Percentiles rank a stretch among this genome's conserved stretches.
Evolutionary conservation across 2,797 vertebrate genomes (phyloP).

Genomic region (Tenualosa ilisha): DNA sequence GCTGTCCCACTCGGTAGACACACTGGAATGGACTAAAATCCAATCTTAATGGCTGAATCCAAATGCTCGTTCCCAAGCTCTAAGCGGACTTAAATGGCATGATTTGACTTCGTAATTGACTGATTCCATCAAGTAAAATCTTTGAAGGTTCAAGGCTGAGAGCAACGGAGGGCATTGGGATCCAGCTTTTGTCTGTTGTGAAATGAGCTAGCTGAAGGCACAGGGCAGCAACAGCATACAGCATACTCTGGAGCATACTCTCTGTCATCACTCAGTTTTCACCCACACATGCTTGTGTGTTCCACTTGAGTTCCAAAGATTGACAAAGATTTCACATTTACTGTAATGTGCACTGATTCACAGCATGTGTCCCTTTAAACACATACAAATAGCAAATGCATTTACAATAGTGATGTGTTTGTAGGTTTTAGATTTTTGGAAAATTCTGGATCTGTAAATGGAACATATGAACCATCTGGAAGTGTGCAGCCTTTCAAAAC

Average conservation of each 20-base stretch:
- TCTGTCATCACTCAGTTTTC: too few species aligned
- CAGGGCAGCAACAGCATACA: too few species aligned
- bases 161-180: too few species aligned
- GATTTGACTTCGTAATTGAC: too few species aligned
- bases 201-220: background rate
- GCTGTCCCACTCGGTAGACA: background rate
- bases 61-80: too few species aligned
- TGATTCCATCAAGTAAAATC: too few species aligned
- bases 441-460: too few species aligned
- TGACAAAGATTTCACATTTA: background rate
- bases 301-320: background rate
- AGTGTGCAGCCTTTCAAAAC: too few species aligned
- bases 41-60: too few species aligned
- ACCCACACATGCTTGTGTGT: background rate
- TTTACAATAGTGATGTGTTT: background rate
- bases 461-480: too few species aligned
- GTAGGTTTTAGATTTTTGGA: background rate
- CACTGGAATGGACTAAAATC: background rate
- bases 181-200: background rate
- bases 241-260: background rate
- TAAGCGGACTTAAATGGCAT: too few species aligned
- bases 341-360: background rate
- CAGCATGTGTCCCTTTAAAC: background rate
- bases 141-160: too few species aligned
- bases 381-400: background rate